Conservation (phyloP, 2,113 vertebrate species). For the Trematomus loennbergii region DNA sequence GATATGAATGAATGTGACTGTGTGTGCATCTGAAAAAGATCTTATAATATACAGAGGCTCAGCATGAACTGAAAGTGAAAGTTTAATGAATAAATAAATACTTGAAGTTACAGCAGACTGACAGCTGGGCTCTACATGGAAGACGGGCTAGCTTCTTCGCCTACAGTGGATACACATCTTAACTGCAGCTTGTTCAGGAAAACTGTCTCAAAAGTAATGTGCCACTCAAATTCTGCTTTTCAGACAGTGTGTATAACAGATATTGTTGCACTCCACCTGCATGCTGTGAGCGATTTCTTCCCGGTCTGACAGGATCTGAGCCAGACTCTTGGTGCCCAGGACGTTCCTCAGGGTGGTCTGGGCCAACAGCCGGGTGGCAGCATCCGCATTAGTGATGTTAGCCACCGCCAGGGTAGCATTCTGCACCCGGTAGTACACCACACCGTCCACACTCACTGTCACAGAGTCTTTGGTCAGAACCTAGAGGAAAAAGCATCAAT, state of each 20-base stretch:
- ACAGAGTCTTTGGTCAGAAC: slow-evolving; percentile 97
- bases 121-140: slow-evolving; percentile 29
- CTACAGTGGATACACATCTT: slow-evolving; percentile 17
- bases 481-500: slow-evolving; percentile 69
- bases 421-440: slow-evolving; percentile 97
- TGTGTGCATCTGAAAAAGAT: slow-evolving; percentile 21
- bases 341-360: slow-evolving; percentile 96
- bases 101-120: slow-evolving; percentile 31
- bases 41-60: slow-evolving; percentile 38
- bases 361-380: slow-evolving; percentile 92
- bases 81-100: slow-evolving; percentile 52
- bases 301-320: slow-evolving; percentile 95
- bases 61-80: slow-evolving; percentile 48
- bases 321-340: slow-evolving; percentile 95
- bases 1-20: slow-evolving; percentile 11
- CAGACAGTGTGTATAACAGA: neutral
- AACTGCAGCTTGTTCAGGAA: slow-evolving; percentile 41
- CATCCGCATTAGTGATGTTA: slow-evolving; percentile 94
- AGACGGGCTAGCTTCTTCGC: slow-evolving; percentile 23
- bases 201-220: slow-evolving; percentile 26
- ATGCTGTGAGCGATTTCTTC: slow-evolving; percentile 96
- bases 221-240: slow-evolving; percentile 28
- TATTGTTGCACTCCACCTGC: slow-evolving; percentile 87
- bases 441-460: slow-evolving; percentile 93
- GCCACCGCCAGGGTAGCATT: slow-evolving; percentile 93